Conservation (phyloP, 2,888 invertebrate species). For the Ganaspis brasiliensis region DNA sequence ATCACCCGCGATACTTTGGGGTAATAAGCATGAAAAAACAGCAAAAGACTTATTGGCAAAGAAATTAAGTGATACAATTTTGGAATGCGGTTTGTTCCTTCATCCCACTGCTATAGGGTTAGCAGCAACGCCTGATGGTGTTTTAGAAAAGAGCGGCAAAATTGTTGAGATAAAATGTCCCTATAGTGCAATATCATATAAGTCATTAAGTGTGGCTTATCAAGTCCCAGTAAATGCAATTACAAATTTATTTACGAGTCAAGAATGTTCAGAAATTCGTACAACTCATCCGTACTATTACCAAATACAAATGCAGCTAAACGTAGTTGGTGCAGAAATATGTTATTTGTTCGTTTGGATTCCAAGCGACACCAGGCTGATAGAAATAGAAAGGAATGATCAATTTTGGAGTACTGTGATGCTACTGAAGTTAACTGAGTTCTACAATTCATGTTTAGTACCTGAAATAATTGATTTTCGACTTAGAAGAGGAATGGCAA, state of each 20-base stretch:
- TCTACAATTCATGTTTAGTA: not conserved
- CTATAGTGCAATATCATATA: not conserved
- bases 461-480: constrained; percentile 1
- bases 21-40: not conserved
- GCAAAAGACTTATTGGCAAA: not conserved
- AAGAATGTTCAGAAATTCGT: not conserved
- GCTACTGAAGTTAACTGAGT: not conserved
- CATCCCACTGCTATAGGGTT: not conserved
- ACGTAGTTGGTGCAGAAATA: not conserved
- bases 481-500: not conserved
- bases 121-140: not conserved
- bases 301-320: not conserved
- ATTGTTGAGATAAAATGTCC: not conserved
- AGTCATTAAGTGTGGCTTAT: not conserved
- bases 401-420: not conserved
- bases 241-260: not conserved
- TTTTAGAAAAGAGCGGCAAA: not conserved
- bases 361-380: not conserved
- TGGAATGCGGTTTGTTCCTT: not conserved
- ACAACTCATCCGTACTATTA: not conserved
- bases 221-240: not conserved
- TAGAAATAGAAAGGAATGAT: not conserved
- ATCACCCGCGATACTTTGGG: not conserved
- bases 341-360: not conserved
- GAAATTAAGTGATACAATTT: not conserved